Evolutionary conservation across 2,888 invertebrate species (phyloP).

Genomic region (Tanypteryx hageni): DNA sequence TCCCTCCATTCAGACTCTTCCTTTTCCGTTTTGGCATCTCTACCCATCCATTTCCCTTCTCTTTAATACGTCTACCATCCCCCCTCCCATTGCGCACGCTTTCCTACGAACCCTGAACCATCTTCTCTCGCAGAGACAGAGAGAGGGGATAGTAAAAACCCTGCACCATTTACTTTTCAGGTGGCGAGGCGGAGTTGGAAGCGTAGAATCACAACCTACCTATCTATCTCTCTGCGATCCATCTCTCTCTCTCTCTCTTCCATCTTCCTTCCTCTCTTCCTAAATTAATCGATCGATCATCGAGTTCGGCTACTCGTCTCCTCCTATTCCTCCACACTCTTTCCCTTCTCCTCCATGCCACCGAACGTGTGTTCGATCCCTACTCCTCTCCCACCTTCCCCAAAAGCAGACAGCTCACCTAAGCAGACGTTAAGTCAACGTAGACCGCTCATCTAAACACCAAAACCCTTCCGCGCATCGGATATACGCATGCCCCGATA

Average conservation of each 20-base stretch:
- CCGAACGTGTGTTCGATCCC: no score
- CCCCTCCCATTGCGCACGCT: neutral
- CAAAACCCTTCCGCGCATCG: no score
- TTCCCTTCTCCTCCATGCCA: no score
- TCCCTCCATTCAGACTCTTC: neutral
- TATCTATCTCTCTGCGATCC: no score
- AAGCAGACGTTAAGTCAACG: no score
- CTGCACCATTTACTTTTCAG: neutral
- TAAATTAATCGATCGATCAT: conserved; percentile 17
- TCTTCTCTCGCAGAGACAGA: neutral
- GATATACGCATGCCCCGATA: no score
- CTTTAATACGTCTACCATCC: neutral
- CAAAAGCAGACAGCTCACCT: no score
- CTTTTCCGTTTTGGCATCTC: conserved; percentile 10
- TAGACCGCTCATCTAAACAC: no score
- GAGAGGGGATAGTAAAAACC: neutral
- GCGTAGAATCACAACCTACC: no score
- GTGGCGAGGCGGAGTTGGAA: neutral
- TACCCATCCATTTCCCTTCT: neutral
- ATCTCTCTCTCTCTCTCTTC: neutral
- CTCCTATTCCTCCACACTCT: neutral
- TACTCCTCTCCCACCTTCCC: no score
- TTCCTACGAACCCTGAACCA: neutral
- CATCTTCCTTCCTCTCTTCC: neutral
- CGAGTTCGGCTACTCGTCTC: neutral